These are phyloP conservation scores for Rhagoletis pomonella DNA, from an alignment of 1,140 invertebrate genomes.

Conservation along the genomic window DNA sequence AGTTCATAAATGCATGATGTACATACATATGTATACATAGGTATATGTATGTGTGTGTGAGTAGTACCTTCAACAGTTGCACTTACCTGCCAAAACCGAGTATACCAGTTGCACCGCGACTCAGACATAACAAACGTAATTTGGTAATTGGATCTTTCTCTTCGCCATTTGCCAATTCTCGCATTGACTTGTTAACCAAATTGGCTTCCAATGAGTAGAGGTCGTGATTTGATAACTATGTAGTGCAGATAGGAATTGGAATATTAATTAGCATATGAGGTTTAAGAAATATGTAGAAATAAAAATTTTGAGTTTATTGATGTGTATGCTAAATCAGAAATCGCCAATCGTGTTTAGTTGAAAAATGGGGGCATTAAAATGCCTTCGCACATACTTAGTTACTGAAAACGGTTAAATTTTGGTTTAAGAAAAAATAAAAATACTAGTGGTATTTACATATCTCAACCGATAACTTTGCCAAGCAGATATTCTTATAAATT, in stretches of 20 bases:
- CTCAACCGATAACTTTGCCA: too few species aligned
- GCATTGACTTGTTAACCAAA: slow-evolving; percentile 85
- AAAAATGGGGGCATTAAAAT: neutral
- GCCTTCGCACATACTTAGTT: neutral
- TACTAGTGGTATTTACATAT: too few species aligned
- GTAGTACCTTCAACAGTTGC: neutral
- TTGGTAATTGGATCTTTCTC: slow-evolving; percentile 89
- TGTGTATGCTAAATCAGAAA: neutral
- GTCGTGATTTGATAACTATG: slow-evolving; percentile 58
- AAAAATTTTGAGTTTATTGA: neutral
- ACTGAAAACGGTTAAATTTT: neutral
- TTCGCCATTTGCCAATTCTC: slow-evolving; percentile 76
- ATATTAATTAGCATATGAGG: neutral
- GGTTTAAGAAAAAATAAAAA: too few species aligned
- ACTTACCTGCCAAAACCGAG: slow-evolving; percentile 88
- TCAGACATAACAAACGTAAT: slow-evolving; percentile 87
- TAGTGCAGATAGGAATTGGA: neutral
- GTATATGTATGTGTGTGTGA: neutral
- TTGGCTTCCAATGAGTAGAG: slow-evolving; percentile 80
- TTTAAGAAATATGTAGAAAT: too few species aligned
- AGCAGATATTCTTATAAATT: too few species aligned
- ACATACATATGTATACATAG: too few species aligned
- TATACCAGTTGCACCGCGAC: slow-evolving; percentile 91
- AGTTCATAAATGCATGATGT: too few species aligned
- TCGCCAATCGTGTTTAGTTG: neutral